Evolutionary conservation across 2,113 vertebrate species (phyloP).

Genomic region (Corythoichthys intestinalis): DNA sequence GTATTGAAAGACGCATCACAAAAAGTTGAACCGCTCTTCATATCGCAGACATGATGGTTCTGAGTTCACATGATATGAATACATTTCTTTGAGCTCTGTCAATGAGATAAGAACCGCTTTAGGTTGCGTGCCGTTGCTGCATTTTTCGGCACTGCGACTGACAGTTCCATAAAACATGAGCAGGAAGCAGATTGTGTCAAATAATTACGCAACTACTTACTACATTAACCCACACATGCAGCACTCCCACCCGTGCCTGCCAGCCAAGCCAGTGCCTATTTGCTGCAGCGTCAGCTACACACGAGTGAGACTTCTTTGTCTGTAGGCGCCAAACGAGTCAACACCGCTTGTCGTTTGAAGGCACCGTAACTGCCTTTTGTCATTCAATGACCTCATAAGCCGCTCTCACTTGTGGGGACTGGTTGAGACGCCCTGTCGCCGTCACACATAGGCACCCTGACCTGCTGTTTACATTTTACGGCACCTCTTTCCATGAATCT

Average conservation of each 20-base stretch:
- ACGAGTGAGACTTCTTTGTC: slow-evolving; percentile 46
- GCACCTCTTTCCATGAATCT: slow-evolving; percentile 27
- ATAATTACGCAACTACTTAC: slow-evolving; percentile 49
- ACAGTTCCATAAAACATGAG: slow-evolving; percentile 29
- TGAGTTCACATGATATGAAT: background rate
- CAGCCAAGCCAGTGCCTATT: slow-evolving; percentile 20
- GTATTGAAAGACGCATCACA: slow-evolving; percentile 9
- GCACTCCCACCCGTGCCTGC: slow-evolving; percentile 24
- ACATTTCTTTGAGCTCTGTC: background rate
- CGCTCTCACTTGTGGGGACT: slow-evolving; percentile 22
- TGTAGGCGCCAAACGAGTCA: slow-evolving; percentile 23
- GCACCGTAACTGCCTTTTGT: slow-evolving; percentile 43
- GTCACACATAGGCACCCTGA: slow-evolving; percentile 9
- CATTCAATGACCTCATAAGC: slow-evolving; percentile 33
- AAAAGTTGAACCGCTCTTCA: slow-evolving; percentile 3
- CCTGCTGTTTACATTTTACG: slow-evolving; percentile 31
- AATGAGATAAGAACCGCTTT: background rate
- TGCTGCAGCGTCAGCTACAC: slow-evolving; percentile 45
- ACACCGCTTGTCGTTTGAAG: slow-evolving; percentile 36
- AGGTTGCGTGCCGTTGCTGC: slow-evolving; percentile 11
- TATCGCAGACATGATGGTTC: too few relatives aligned
- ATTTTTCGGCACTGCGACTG: slow-evolving; percentile 1
- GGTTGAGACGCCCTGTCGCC: slow-evolving; percentile 22
- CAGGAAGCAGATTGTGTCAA: slow-evolving; percentile 44
- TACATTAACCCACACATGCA: slow-evolving; percentile 17